These are phyloP conservation scores for Teleiodes luculella DNA, from an alignment of 2,888 invertebrate genomes.

Conservation along the genomic window DNA sequence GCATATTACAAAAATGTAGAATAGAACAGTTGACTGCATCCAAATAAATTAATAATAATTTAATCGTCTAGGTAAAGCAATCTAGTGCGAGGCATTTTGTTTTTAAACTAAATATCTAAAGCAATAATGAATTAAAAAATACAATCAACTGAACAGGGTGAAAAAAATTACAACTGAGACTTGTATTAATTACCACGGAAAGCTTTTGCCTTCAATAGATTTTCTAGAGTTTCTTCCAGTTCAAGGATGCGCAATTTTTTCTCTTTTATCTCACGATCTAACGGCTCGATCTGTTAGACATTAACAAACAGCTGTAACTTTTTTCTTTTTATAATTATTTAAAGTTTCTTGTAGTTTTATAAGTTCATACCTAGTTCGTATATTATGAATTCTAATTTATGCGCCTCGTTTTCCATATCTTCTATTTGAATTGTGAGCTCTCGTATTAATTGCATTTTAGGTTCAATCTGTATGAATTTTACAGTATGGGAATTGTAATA, in stretches of 20 bases:
- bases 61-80: no score
- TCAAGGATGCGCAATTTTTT: conserved; percentile 89
- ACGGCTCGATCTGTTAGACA: conserved; percentile 86
- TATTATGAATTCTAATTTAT: conserved; percentile 79
- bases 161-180: conserved; percentile 74
- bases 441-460: conserved; percentile 87
- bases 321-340: conserved; percentile 34
- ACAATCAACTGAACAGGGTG: conserved; percentile 13
- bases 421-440: conserved; percentile 89
- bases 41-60: no score
- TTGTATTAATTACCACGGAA: conserved; percentile 67
- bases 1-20: no score
- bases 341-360: background rate
- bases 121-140: no score
- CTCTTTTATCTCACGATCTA: conserved; percentile 90
- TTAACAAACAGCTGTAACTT: conserved; percentile 63
- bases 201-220: conserved; percentile 85
- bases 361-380: conserved; percentile 64
- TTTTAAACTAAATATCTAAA: no score
- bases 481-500: background rate
- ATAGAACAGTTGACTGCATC: no score
- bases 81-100: no score
- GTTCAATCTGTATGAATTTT: conserved; percentile 82
- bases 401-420: conserved; percentile 90
- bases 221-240: conserved; percentile 90